phyloP scores from a whole-genome alignment of 2,888 invertebrate species.

The Heliconius sara region DNA sequence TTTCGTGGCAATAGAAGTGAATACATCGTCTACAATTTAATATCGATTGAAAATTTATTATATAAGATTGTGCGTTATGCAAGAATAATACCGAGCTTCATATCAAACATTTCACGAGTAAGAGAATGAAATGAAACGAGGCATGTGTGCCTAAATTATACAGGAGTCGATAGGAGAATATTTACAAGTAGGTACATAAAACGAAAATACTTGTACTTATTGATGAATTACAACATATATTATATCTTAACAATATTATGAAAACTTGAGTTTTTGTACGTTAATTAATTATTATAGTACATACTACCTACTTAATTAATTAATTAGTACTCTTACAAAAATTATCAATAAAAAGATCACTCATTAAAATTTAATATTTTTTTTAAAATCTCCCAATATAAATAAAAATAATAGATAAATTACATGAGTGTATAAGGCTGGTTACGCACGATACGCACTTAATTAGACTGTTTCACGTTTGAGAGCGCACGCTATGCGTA shows the following conservation, averaged over 20 bases:
- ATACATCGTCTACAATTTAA: not conserved
- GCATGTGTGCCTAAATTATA: not conserved
- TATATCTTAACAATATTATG: too few relatives aligned
- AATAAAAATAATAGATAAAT: conserved; percentile 25
- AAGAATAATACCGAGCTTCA: too few relatives aligned
- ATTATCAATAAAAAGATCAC: too few relatives aligned
- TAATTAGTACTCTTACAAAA: too few relatives aligned
- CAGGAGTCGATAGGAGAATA: not conserved
- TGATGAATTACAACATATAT: too few relatives aligned
- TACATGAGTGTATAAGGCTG: conserved; percentile 52
- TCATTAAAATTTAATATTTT: not conserved
- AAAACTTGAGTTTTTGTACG: too few relatives aligned
- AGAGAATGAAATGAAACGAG: not conserved
- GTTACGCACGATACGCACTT: conserved; percentile 58
- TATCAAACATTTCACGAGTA: not conserved
- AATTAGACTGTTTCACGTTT: conserved; percentile 64
- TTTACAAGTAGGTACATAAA: not conserved
- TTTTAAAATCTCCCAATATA: not conserved
- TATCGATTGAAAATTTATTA: not conserved
- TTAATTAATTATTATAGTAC: too few relatives aligned
- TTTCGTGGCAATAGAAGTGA: too few relatives aligned
- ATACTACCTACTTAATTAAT: too few relatives aligned
- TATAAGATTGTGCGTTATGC: not conserved
- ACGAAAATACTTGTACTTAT: too few relatives aligned
- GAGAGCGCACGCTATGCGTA: conserved; percentile 58